phyloP scores from a whole-genome alignment of 2,113 vertebrate species.

The Peromyscus leucopus region DNA sequence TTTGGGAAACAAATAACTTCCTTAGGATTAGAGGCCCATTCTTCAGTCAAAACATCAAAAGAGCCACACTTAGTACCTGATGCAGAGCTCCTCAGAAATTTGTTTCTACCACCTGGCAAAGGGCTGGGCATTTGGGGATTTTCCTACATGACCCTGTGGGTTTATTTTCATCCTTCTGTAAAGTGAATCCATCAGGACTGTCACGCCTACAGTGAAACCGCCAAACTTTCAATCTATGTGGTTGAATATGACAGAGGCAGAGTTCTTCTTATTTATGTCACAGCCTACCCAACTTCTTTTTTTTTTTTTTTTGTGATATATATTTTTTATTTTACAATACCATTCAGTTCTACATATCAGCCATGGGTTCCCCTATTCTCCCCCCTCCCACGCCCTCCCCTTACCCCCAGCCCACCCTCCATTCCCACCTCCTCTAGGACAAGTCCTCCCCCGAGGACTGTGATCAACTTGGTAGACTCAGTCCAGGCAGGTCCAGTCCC shows the following conservation, averaged over 20 bases:
- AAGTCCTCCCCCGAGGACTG: no score
- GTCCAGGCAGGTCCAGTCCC: no score
- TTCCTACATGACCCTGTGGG: background rate
- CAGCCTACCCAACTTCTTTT: fast-evolving
- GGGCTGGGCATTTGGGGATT: background rate
- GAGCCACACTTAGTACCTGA: background rate
- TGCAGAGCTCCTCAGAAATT: background rate
- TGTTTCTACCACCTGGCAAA: background rate
- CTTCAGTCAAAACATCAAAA: background rate
- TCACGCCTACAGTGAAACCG: background rate
- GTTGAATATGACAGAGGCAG: background rate
- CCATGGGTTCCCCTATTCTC: no score
- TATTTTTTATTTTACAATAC: no score
- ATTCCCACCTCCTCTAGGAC: no score
- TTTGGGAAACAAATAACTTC: conserved; percentile 45
- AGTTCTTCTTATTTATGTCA: background rate
- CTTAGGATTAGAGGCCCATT: background rate
- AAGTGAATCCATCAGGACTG: background rate
- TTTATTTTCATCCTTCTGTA: background rate
- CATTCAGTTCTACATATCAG: no score
- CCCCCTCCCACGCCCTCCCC: no score
- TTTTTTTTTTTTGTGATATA: no score
- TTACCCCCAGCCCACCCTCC: no score
- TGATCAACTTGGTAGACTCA: no score
- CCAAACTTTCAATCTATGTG: background rate